phyloP scores from a whole-genome alignment of 2,888 invertebrate genomes.

The Sepioteuthis lessoniana region DNA sequence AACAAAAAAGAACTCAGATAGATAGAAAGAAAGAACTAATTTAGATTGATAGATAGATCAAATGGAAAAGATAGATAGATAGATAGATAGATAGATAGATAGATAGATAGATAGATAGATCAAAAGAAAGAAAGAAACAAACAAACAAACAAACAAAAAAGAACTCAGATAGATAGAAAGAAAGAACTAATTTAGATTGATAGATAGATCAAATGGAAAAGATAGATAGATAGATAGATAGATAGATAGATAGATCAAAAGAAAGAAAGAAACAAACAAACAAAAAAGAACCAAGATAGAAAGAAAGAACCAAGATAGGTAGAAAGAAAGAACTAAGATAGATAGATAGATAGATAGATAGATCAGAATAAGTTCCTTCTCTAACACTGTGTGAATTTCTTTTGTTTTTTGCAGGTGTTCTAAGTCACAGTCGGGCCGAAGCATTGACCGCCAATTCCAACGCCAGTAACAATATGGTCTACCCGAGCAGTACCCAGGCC shows the following conservation, averaged over 20 bases:
- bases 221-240: not conserved
- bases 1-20: too few species aligned
- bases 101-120: not conserved
- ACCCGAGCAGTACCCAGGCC: conserved; percentile 40
- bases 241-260: not conserved
- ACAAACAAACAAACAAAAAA: too few species aligned
- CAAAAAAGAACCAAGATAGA: too few species aligned
- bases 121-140: not conserved
- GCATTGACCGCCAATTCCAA: not conserved
- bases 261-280: too few species aligned
- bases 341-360: too few species aligned
- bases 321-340: too few species aligned
- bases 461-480: not conserved
- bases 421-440: not conserved
- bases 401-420: not conserved
- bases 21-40: too few species aligned
- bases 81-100: not conserved
- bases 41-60: too few species aligned
- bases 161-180: too few species aligned
- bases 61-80: too few species aligned
- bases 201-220: not conserved
- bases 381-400: not conserved
- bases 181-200: not conserved
- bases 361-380: too few species aligned
- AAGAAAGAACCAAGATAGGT: too few species aligned